phyloP scores from a whole-genome alignment of 2,113 vertebrate genomes.

The Dryoscopus gambensis region DNA sequence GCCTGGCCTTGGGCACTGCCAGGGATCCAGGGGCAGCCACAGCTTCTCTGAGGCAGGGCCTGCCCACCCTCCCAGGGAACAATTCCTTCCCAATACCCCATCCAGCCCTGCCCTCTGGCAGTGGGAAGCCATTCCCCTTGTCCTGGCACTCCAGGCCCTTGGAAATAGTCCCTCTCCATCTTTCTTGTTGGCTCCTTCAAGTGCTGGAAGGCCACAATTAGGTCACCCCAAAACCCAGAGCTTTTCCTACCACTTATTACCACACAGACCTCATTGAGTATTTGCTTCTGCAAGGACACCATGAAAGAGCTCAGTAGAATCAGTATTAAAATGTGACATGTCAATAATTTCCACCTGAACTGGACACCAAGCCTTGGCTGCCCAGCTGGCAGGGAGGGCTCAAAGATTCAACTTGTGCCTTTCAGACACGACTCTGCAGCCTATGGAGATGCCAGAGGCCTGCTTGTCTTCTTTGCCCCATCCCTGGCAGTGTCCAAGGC shows the following conservation, averaged over 20 bases:
- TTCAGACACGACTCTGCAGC: not conserved
- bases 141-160: not conserved
- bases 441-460: not conserved
- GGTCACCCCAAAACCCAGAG: not conserved
- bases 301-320: not conserved
- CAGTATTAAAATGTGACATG: rapidly evolving
- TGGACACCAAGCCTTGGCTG: not conserved
- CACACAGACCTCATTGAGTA: not conserved
- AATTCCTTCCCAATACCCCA: not conserved
- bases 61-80: rapidly evolving
- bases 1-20: rapidly evolving
- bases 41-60: not conserved
- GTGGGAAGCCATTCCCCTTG: not conserved
- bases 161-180: not conserved
- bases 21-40: not conserved
- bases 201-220: not conserved
- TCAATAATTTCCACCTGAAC: too few relatives aligned
- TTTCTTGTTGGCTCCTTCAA: not conserved
- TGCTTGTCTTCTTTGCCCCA: not conserved
- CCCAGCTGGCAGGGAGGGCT: not conserved
- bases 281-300: not conserved
- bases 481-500: not conserved
- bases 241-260: not conserved
- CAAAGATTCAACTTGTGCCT: not conserved
- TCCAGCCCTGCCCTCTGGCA: rapidly evolving